phyloP scores from a whole-genome alignment of 1,140 invertebrate species.

The Cotesia glomerata region DNA sequence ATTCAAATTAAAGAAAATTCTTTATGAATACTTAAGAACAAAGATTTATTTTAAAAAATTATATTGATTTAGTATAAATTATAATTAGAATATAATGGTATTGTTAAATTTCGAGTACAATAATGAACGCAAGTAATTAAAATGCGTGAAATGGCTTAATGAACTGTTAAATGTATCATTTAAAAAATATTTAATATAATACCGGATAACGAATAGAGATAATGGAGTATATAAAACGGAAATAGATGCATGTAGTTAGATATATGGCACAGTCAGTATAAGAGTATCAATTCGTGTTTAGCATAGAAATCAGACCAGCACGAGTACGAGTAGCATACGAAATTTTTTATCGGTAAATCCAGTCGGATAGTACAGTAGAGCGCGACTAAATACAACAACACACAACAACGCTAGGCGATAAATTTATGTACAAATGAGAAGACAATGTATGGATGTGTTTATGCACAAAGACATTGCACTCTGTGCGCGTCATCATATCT shows the following conservation, averaged over 20 bases:
- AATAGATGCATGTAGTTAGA: neutral
- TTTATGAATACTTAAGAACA: too few relatives aligned
- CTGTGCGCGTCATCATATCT: neutral
- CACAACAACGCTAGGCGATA: neutral
- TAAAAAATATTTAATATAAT: too few relatives aligned
- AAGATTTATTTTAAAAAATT: too few relatives aligned
- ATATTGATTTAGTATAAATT: too few relatives aligned
- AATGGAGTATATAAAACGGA: slow-evolving; percentile 1
- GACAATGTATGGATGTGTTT: neutral
- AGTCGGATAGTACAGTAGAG: neutral
- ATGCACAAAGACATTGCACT: slow-evolving; percentile 1
- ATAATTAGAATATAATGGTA: too few relatives aligned
- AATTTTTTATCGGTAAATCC: slow-evolving; percentile 8
- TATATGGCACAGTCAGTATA: too few relatives aligned
- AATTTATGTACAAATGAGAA: too few relatives aligned
- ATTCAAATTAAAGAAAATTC: too few relatives aligned
- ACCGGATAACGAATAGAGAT: neutral
- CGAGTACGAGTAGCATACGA: slow-evolving; percentile 32
- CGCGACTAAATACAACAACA: neutral
- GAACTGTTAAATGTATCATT: too few relatives aligned
- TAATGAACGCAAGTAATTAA: too few relatives aligned
- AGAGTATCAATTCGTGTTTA: slow-evolving; percentile 31
- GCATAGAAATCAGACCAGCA: slow-evolving; percentile 35
- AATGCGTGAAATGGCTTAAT: too few relatives aligned
- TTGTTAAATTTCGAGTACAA: too few relatives aligned